A percentile compares a stretch with the other conserved stretches of the same genome.
Evolutionary conservation across 2,888 invertebrate genomes (phyloP).

Genomic region (Mimumesa dahlbomi): DNA sequence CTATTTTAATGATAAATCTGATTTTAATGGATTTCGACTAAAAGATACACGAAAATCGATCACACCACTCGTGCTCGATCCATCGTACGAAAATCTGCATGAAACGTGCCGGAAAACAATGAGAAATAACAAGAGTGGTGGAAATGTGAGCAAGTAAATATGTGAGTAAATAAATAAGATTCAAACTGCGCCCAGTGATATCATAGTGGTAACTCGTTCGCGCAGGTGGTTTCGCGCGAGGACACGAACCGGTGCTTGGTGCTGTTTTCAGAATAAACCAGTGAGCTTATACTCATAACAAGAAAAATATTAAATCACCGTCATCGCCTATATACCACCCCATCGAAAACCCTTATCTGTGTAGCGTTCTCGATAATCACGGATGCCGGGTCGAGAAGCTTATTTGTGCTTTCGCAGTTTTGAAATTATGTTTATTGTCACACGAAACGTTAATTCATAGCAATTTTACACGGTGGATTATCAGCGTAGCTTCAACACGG

Average conservation of each 20-base stretch:
- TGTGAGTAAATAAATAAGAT: slow-evolving; percentile 56
- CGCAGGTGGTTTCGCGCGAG: slow-evolving; percentile 65
- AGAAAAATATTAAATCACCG: slow-evolving; percentile 78
- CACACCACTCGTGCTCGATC: no score
- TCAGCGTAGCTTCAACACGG: neutral
- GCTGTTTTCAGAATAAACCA: slow-evolving; percentile 78
- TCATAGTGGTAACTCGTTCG: slow-evolving; percentile 33
- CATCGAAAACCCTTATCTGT: slow-evolving; percentile 47
- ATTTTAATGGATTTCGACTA: no score
- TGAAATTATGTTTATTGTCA: slow-evolving; percentile 40
- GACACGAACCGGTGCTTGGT: slow-evolving; percentile 66
- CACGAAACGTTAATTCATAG: slow-evolving; percentile 25
- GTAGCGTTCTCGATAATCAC: slow-evolving; percentile 33
- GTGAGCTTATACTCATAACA: slow-evolving; percentile 78
- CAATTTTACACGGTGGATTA: slow-evolving; percentile 22
- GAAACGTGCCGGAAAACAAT: slow-evolving; percentile 10
- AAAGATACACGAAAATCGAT: no score
- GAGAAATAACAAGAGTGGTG: slow-evolving; percentile 15
- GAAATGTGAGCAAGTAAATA: slow-evolving; percentile 43
- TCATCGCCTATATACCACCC: slow-evolving; percentile 58
- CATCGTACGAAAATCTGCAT: slow-evolving; percentile 6
- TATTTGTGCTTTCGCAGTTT: slow-evolving; percentile 24
- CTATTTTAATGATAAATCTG: no score
- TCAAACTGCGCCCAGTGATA: slow-evolving; percentile 27
- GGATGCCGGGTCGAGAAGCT: slow-evolving; percentile 17